Percentiles rank a stretch among this genome's conserved stretches.
Conservation (phyloP, 2,888 invertebrate species). For the Lordiphosa andalusiaca region DNA sequence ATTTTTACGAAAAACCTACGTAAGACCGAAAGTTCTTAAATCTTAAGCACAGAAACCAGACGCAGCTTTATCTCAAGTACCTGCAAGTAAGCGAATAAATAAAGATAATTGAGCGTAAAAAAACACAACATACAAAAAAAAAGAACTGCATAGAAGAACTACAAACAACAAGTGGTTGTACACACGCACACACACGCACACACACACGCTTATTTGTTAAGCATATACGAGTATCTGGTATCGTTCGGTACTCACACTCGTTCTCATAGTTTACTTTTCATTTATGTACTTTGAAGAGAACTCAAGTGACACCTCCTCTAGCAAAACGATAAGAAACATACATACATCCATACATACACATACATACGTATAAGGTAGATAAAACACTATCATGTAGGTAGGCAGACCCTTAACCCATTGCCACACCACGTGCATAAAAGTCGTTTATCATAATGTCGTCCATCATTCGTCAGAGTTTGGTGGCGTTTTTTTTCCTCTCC, state of each 20-base stretch:
- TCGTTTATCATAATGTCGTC: constrained; percentile 51
- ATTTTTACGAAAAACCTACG: constrained; percentile 7
- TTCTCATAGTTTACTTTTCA: constrained; percentile 55
- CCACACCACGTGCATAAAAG: constrained; percentile 31
- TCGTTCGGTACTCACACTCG: constrained; percentile 13
- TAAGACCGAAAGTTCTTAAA: constrained; percentile 48
- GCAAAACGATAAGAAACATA: constrained; percentile 40
- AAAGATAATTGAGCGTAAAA: constrained; percentile 43
- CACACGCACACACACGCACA: constrained; percentile 35
- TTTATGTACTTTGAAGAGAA: constrained; percentile 34
- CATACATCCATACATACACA: background rate
- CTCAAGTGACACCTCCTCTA: constrained; percentile 30
- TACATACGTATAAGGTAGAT: background rate
- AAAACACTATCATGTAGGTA: constrained; percentile 4
- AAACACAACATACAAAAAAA: constrained; percentile 12
- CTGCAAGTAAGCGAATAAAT: constrained; percentile 38
- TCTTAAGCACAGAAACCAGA: constrained; percentile 10
- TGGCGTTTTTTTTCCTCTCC: constrained; percentile 19
- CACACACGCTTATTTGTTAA: constrained; percentile 49
- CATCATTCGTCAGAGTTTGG: constrained; percentile 61
- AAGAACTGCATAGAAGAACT: constrained; percentile 17
- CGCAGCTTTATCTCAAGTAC: constrained; percentile 46
- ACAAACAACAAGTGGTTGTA: constrained; percentile 12
- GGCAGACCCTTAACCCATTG: constrained; percentile 56
- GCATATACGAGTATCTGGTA: constrained; percentile 49